These are phyloP conservation scores for Matsumyia berberina DNA, from an alignment of 2,888 invertebrate species.

Conservation along the genomic window DNA sequence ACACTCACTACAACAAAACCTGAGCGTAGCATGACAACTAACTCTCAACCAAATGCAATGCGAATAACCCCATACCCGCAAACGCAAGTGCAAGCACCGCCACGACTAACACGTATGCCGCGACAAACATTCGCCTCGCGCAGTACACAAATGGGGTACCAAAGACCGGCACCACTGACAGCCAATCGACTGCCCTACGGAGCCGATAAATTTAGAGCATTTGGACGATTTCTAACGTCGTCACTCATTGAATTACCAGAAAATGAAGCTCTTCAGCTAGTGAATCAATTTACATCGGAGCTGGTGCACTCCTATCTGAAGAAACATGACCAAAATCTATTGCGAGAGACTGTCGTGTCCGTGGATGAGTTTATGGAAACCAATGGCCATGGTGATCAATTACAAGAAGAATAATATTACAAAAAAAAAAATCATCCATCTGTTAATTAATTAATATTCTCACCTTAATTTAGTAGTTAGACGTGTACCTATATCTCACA, in stretches of 20 bases:
- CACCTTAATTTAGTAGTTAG: constrained; percentile 33
- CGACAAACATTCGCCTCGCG: constrained; percentile 19
- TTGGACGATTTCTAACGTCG: constrained; percentile 80
- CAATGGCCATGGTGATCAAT: constrained; percentile 50
- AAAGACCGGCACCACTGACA: constrained; percentile 30
- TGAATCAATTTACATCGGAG: constrained; percentile 80
- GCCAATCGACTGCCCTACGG: constrained; percentile 30
- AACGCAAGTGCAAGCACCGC: background rate
- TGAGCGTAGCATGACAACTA: background rate
- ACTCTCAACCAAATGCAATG: background rate
- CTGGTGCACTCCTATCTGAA: constrained; percentile 77
- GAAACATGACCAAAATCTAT: constrained; percentile 22
- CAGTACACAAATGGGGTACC: constrained; percentile 24
- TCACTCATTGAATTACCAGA: constrained; percentile 81
- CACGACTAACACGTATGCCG: constrained; percentile 37
- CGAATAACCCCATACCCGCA: background rate
- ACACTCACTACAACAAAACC: constrained; percentile 17
- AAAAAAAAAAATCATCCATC: background rate
- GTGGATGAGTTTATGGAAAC: constrained; percentile 9
- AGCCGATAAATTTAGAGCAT: constrained; percentile 80
- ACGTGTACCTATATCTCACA: constrained; percentile 18
- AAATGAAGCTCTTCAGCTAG: constrained; percentile 79
- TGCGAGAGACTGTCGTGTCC: background rate
- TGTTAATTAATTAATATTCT: constrained; percentile 37
- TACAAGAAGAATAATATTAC: constrained; percentile 19